Evolutionary conservation across 2,888 invertebrate genomes (phyloP), one percentile per base, ranked within the genome.

Genomic region (Physocephala rufipes): DNA sequence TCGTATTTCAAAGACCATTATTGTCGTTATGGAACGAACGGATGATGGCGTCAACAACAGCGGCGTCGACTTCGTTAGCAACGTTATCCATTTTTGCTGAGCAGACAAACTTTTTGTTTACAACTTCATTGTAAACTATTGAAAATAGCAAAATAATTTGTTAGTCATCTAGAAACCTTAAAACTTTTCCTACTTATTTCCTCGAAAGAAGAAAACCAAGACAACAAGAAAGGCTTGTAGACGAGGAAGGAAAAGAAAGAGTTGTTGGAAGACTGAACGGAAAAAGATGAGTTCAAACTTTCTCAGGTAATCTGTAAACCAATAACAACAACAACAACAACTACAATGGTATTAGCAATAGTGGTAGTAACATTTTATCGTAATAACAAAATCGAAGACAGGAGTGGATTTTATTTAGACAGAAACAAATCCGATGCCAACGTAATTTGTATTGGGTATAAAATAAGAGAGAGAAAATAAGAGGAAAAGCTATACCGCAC

Each of bases 61-160:
- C 36, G 36, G 9, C 53, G 53, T 21, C 24, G 2, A 19, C 19
- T 51, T 51, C 7, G 51, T 19, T 16, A 19, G 51, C 36, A 36
- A 61, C 28, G 19, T 61, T 15, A 36, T 55, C 24, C 26, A 55
- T 45, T 36, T 62, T 3, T 62, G 62, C 36, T 62, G 62, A 62
- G 43, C 62, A 62, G 62, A 62, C 43, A 62, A 62, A 62, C 62
- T 62, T 62, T 16, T 62, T 62, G 62, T 62, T 62, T 62, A 62
- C 62, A 62, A 43, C 62, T 62, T 62, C 12, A 62, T n/a, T 36
- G 36, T 53, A 30, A 62, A 62, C 64, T 24, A 51, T 64, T 51
- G 53, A 66, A 66, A 66, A 66, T 66, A 53, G 53, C 66, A 53
- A 66, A 66, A 66, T 66, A 66, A 66, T 66, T 66, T 53, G 66